Evolutionary conservation across 2,797 vertebrate genomes (phyloP), one percentile per base, ranked within the genome.

Genomic region (Nyctibius grandis): DNA sequence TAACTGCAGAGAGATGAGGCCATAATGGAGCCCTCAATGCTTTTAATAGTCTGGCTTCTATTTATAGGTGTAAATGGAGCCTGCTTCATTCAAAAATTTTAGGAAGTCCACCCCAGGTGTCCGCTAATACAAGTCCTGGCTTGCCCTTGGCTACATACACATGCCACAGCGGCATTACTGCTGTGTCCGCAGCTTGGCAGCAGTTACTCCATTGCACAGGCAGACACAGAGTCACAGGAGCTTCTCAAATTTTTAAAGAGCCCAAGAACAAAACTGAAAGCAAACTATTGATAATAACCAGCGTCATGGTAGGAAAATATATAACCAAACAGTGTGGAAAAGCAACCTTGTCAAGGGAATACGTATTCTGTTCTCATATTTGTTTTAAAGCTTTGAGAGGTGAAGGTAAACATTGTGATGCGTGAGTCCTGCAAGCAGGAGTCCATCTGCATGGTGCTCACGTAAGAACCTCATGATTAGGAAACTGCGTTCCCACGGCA

Each of bases 81-180:
- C 65, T 54, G 22, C 54, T 81, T 81, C 15, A 9, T 77, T 70
- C 33, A 61, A 42, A 64, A n/a, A 64, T 44, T 69, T 84, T 70
- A 45, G 31, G 8, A 88, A 80, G 75, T 34, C 34, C 15, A 36
- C 2, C 4, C 19, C 15, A 82, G 11, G 7, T 57, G 19, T 11
- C 25, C 25, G 9, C 6, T 61, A 20, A 34, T 1, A 1, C 11
- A 59, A 56, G 9, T 51, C 44, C 26, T 83, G 51, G 33, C 15
- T 91, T 76, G 28, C 21, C 11, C 33, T 18, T 69, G 68, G 17
- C 70, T 70, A 12, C n/a, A 6, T 28, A 14, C 2, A 11, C 0
- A 0, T 47, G 29, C 12, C 7, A 3, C 13, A 33, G 34, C 0
- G 1, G 10, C 38, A 8, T 38, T 61, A 9, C 31, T 40, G 34